A percentile compares a stretch with the other conserved stretches of the same genome.
Evolutionary conservation across 2,113 vertebrate genomes (phyloP).

Genomic region (Poeciliopsis turrubarensis): DNA sequence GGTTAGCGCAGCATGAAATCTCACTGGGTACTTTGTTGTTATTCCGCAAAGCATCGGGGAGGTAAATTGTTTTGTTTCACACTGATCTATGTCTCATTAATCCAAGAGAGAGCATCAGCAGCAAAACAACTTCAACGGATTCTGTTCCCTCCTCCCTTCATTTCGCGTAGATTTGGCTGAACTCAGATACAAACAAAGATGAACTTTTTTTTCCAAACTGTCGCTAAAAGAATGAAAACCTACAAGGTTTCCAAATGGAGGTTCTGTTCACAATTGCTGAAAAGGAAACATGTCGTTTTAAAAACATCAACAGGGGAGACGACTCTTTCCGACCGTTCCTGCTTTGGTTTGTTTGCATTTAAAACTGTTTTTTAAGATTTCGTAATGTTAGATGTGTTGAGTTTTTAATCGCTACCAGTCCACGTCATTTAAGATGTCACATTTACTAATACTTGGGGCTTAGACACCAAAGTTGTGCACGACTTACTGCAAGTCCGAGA

Average conservation of each 20-base stretch:
- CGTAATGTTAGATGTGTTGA: background rate
- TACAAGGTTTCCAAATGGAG: background rate
- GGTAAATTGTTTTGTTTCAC: constrained; percentile 49
- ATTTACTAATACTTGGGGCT: background rate
- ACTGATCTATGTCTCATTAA: constrained; percentile 39
- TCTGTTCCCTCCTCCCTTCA: constrained; percentile 3
- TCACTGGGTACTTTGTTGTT: constrained; percentile 36
- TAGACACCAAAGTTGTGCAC: background rate
- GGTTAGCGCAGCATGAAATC: constrained; percentile 36
- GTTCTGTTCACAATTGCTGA: background rate
- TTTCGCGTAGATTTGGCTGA: background rate
- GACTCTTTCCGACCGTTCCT: background rate
- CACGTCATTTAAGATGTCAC: background rate
- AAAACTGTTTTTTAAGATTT: background rate
- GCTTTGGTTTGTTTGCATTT: background rate
- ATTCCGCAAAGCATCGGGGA: constrained; percentile 35
- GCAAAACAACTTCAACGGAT: constrained; percentile 7
- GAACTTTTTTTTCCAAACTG: background rate
- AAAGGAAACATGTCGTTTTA: background rate
- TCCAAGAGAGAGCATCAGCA: constrained; percentile 24
- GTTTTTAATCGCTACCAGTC: background rate
- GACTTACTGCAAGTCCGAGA: background rate
- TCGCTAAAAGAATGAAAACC: background rate
- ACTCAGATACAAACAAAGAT: background rate
- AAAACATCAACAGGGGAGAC: background rate